Evolutionary conservation across 1,140 invertebrate species (phyloP).

Genomic region (Chironomus tepperi): DNA sequence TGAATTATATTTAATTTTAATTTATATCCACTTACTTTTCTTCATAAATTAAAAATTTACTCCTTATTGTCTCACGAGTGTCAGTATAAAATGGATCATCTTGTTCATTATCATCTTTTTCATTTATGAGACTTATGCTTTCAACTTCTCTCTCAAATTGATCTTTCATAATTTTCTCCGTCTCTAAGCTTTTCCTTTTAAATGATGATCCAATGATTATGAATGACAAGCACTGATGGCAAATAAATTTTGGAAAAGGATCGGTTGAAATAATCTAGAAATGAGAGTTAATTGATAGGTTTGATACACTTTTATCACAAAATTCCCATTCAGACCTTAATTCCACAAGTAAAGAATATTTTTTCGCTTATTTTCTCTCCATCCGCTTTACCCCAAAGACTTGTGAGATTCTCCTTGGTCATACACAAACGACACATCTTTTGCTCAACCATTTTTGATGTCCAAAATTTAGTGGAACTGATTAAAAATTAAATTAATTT

Average conservation of each 20-base stretch:
- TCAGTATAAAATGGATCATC: not conserved
- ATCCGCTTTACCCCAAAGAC: not conserved
- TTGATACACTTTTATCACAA: not conserved
- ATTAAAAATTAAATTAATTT: not conserved
- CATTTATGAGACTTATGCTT: not conserved
- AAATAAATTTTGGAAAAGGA: not conserved
- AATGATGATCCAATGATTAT: not conserved
- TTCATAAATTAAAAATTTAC: constrained; percentile 4
- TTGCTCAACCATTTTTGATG: not conserved
- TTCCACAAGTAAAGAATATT: constrained; percentile 3
- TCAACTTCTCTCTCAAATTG: not conserved
- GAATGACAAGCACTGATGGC: not conserved
- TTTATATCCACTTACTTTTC: not conserved
- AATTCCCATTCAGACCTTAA: not conserved
- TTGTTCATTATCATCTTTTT: not conserved
- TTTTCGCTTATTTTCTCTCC: not conserved
- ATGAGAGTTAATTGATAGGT: not conserved
- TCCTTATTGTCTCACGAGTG: not conserved
- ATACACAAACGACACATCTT: not conserved
- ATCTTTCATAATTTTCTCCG: not conserved
- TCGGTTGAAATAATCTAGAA: not conserved
- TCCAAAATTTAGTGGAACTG: not conserved
- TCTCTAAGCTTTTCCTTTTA: not conserved
- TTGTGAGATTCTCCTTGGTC: not conserved
- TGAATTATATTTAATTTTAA: too few relatives aligned